phyloP scores from a whole-genome alignment of 2,797 vertebrate genomes.

The Rhinichthys osculus region DNA sequence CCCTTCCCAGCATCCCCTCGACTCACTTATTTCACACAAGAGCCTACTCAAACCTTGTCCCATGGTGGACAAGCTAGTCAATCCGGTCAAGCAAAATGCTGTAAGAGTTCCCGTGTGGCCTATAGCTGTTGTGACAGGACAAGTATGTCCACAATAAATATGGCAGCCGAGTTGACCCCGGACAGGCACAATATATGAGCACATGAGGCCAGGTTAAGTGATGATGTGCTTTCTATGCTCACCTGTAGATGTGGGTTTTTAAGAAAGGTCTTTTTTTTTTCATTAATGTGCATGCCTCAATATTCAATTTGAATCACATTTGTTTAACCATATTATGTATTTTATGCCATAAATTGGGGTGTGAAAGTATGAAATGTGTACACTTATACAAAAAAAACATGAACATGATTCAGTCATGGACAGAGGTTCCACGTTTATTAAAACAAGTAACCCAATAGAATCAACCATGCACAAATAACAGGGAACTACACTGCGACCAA shows the following conservation, averaged over 20 bases:
- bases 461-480: too few relatives aligned
- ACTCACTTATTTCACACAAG: constrained; percentile 67
- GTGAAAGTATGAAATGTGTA: background rate
- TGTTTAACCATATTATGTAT: background rate
- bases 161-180: background rate
- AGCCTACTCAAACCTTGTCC: constrained; percentile 53
- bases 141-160: constrained; percentile 27
- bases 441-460: too few relatives aligned
- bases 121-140: constrained; percentile 35
- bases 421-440: too few relatives aligned
- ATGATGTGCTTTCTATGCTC: background rate
- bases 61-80: background rate
- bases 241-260: background rate
- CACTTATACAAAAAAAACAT: background rate
- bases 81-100: constrained; percentile 48
- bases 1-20: constrained; percentile 56
- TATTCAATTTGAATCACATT: background rate
- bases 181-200: constrained; percentile 3
- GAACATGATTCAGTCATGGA: too few relatives aligned
- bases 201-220: background rate
- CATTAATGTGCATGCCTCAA: background rate
- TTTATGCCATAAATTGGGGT: background rate
- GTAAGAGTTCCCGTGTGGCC: constrained; percentile 62
- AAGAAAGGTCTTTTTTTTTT: background rate
- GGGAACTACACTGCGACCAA: too few relatives aligned